Percentiles rank a stretch among this genome's conserved stretches.
Conservation (phyloP, 1,140 invertebrate genomes). For the Gonioctena quinquepunctata region DNA sequence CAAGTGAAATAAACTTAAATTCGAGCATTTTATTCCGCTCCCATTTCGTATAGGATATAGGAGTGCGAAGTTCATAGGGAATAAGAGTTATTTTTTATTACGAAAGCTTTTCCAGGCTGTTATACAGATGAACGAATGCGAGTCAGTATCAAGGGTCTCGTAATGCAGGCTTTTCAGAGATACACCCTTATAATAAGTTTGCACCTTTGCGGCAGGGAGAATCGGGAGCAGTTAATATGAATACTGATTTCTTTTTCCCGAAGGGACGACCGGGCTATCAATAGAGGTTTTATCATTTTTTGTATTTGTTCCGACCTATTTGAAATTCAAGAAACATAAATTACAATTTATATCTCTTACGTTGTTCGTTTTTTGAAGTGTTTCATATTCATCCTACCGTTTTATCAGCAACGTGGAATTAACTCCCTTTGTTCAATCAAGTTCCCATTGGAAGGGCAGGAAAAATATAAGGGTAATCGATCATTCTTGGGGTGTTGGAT, state of each 20-base stretch:
- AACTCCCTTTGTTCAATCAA: not conserved
- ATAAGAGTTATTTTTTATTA: slow-evolving; percentile 38
- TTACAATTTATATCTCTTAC: slow-evolving; percentile 21
- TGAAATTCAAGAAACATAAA: slow-evolving; percentile 18
- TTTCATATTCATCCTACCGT: not conserved
- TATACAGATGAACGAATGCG: slow-evolving; percentile 38
- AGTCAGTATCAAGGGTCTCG: slow-evolving; percentile 45
- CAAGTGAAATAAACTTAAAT: not conserved
- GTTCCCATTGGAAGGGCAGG: not conserved
- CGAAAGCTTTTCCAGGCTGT: slow-evolving; percentile 38
- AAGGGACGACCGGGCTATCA: slow-evolving; percentile 26
- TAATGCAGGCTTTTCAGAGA: slow-evolving; percentile 45
- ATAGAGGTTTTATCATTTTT: slow-evolving; percentile 31
- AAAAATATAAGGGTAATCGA: not conserved
- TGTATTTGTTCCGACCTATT: slow-evolving; percentile 24
- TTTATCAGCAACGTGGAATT: not conserved
- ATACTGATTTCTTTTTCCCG: slow-evolving; percentile 42
- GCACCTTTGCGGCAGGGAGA: slow-evolving; percentile 42
- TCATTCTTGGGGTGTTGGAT: too few relatives aligned
- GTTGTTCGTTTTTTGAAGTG: slow-evolving; percentile 19
- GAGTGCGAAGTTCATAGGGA: not conserved
- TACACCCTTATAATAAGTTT: slow-evolving; percentile 49
- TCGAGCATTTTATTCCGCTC: not conserved
- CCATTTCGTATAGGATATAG: not conserved
- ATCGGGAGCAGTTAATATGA: slow-evolving; percentile 44